These are phyloP conservation scores for Lagodon rhomboides DNA, from an alignment of 2,797 vertebrate genomes.

Conservation along the genomic window DNA sequence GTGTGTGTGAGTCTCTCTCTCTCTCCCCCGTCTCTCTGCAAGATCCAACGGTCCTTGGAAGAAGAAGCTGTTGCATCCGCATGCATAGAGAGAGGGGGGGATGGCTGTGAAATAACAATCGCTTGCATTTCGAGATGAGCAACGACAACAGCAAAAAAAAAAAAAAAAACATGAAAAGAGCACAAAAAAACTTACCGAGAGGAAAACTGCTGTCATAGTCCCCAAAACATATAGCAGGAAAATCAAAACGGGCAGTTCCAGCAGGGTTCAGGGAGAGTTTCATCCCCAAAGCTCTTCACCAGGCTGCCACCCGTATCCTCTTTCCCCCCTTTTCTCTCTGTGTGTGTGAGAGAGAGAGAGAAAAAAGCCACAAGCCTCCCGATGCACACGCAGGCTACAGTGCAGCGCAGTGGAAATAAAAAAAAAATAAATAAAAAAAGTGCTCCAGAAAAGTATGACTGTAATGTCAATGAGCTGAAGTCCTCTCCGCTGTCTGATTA, in stretches of 20 bases:
- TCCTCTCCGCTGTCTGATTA: conserved; percentile 83
- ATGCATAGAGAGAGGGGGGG: conserved; percentile 11
- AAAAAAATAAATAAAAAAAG: conserved; percentile 73
- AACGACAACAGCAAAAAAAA: conserved; percentile 9
- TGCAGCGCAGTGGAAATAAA: conserved; percentile 72
- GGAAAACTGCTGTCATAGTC: conserved; percentile 22
- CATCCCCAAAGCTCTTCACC: conserved; percentile 59
- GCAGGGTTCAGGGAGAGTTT: conserved; percentile 64
- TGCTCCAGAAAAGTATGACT: conserved; percentile 87
- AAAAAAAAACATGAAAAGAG: conserved; percentile 29
- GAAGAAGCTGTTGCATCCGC: conserved; percentile 87
- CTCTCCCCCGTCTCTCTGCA: conserved; percentile 35
- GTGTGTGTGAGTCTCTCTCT: not conserved
- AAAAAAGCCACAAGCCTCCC: conserved; percentile 64
- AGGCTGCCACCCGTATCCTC: conserved; percentile 57
- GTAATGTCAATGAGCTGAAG: conserved; percentile 87
- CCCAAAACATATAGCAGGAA: conserved; percentile 7
- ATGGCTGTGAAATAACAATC: conserved; percentile 37
- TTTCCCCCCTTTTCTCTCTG: conserved; percentile 29
- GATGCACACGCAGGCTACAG: conserved; percentile 71
- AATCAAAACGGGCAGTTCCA: conserved; percentile 61
- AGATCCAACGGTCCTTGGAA: conserved; percentile 58
- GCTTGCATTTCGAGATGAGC: conserved; percentile 33
- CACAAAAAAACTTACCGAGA: conserved; percentile 76
- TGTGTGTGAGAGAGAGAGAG: not conserved